A percentile compares a stretch with the other conserved stretches of the same genome.
These are phyloP conservation scores for Punctoribates punctum DNA, from an alignment of 2,888 invertebrate genomes.

Conservation along the genomic window DNA sequence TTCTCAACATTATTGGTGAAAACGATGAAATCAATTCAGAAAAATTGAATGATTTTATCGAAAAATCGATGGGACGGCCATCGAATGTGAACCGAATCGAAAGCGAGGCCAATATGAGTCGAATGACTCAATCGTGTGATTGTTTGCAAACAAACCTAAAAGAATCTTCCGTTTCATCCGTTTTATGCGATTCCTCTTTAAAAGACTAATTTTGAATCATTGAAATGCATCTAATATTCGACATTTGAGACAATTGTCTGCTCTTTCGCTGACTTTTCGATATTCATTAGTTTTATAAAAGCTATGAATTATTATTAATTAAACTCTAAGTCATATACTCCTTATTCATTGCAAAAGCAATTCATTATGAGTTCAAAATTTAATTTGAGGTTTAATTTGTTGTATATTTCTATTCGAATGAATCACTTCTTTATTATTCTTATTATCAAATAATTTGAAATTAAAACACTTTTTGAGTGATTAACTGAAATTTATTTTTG, in stretches of 20 bases:
- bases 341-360: constrained; percentile 30
- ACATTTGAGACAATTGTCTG: neutral
- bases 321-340: constrained; percentile 31
- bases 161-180: constrained; percentile 23
- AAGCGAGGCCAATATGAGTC: neutral
- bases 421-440: neutral
- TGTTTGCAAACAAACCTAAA: constrained; percentile 7
- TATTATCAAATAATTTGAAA: neutral
- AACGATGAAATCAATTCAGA: neutral
- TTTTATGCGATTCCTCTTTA: constrained; percentile 25
- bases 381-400: constrained; percentile 8
- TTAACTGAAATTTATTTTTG: constrained; percentile 47
- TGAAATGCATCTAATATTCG: neutral
- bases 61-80: neutral
- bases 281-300: constrained; percentile 25
- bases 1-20: neutral
- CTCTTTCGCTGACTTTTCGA: neutral
- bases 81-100: neutral
- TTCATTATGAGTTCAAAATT: constrained; percentile 31
- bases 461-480: constrained; percentile 15
- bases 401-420: neutral
- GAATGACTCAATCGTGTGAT: constrained; percentile 10
- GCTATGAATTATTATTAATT: constrained; percentile 22
- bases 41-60: neutral
- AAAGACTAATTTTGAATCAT: neutral